These are phyloP conservation scores for Drosophila pruinosa DNA, from an alignment of 1,140 invertebrate species.

Conservation along the genomic window DNA sequence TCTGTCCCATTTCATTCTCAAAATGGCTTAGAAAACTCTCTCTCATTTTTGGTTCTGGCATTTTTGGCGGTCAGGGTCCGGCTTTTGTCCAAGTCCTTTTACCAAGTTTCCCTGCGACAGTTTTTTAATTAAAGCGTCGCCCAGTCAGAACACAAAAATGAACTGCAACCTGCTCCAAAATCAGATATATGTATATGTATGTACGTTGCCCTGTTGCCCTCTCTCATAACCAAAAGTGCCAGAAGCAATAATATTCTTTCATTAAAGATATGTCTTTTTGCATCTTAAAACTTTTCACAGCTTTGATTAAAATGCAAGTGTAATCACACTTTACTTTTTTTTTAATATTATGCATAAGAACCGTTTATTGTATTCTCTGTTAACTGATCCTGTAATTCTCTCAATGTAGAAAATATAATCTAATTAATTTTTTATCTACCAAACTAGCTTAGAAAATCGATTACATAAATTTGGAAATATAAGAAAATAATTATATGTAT, in stretches of 20 bases:
- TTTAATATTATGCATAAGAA: too few relatives aligned
- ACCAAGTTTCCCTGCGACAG: constrained; percentile 41
- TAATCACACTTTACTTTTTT: not conserved
- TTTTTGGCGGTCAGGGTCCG: constrained; percentile 44
- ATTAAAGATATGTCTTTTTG: not conserved
- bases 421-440: too few relatives aligned
- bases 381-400: too few relatives aligned
- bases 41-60: not conserved
- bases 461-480: too few relatives aligned
- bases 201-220: not conserved
- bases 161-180: constrained; percentile 6
- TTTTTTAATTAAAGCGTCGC: constrained; percentile 61
- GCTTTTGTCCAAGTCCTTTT: constrained; percentile 2
- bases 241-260: not conserved
- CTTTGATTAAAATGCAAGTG: not conserved
- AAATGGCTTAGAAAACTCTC: constrained; percentile 21
- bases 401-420: too few relatives aligned
- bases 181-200: not conserved
- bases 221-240: not conserved
- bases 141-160: constrained; percentile 1
- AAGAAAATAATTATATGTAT: too few relatives aligned
- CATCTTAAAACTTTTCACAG: not conserved
- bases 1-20: not conserved
- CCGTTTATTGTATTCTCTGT: too few relatives aligned
- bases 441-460: too few relatives aligned